Base-by-base conservation (phyloP, 2,888 invertebrate species). In the Hypselothyrea guttata region DNA sequence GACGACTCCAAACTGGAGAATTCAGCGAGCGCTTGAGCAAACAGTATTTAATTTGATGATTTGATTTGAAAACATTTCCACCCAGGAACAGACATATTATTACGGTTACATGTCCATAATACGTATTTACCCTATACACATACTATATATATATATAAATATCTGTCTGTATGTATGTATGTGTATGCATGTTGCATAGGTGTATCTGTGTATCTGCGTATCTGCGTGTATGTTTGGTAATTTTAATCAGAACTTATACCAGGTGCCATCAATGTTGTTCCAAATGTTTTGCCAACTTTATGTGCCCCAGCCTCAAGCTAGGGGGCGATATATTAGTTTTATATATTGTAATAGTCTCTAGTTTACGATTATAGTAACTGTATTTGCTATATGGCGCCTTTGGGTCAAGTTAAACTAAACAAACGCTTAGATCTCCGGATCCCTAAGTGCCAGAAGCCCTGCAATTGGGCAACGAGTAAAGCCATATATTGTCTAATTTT, bases 191-290 rank as follows among this genome's bases (percentile, higher is more conserved):
- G 11, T 22, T 35, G n/a, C 30, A 41, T 42, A 27, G 42, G 13
- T 18, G 11, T 22, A 27, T 22, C 37, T 40, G 31, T 11, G 45
- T 18, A 33, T 11, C 33, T 22, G 15, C 15, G 34, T 16, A 38
- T 12, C 47, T 48, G 16, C 48, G 16, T 28, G 11, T 28, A 54
- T 58, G 46, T 38, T 27, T 46, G 38, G 22, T 22, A 22, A 4
- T 22, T 22, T 22, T 30, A 42, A 12, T 13, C 33, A 13, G 44
- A 57, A 41, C 52, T 51, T 63, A 58, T 77, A 58, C 70, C 72
- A 51, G 18, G 66, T 75, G 84, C 84, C 75, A 84, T 55, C 61
- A 76, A 84, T 81, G 71, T 84, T 82, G 75, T 77, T 78, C 79
- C 61, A 61, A 16, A 37, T 27, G 30, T 46, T 41, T 62, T 40